Percentiles rank a stretch among this genome's conserved stretches.
Conservation (phyloP, 2,113 vertebrate genomes). For the Callithrix jacchus region DNA sequence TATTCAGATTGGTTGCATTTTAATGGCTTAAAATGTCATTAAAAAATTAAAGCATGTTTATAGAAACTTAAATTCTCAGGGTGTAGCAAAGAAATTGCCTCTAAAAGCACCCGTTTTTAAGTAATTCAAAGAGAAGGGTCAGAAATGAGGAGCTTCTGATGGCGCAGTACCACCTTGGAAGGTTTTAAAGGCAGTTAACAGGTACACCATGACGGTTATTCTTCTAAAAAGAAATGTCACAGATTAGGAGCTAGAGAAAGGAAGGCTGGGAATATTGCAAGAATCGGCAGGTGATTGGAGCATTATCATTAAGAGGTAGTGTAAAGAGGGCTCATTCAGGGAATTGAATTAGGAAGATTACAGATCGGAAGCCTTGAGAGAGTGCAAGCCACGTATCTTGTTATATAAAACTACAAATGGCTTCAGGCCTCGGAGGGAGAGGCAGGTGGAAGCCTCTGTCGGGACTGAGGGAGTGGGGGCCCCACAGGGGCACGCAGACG, state of each 20-base stretch:
- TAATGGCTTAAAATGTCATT: slow-evolving; percentile 33
- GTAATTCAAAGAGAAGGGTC: slow-evolving; percentile 10
- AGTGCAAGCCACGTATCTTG: neutral
- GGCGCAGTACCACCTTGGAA: neutral
- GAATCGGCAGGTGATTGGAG: neutral
- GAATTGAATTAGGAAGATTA: neutral
- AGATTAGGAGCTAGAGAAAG: no score
- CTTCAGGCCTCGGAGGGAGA: accelerated
- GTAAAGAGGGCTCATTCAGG: accelerated
- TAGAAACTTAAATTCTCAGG: slow-evolving; percentile 51
- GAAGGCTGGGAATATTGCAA: no score
- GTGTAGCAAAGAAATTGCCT: neutral
- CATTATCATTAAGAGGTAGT: neutral
- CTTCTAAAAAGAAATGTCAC: neutral
- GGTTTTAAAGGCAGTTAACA: accelerated
- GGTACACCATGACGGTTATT: accelerated
- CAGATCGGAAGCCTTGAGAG: neutral
- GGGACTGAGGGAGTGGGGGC: neutral
- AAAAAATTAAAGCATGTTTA: slow-evolving; percentile 56
- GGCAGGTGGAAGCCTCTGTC: accelerated
- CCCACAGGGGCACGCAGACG: neutral
- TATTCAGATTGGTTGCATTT: slow-evolving; percentile 26
- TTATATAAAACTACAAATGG: neutral
- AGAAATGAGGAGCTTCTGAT: neutral
- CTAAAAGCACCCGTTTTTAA: neutral